Evolutionary conservation across 2,797 vertebrate genomes (phyloP).

Genomic region (Clarias fuscus): DNA sequence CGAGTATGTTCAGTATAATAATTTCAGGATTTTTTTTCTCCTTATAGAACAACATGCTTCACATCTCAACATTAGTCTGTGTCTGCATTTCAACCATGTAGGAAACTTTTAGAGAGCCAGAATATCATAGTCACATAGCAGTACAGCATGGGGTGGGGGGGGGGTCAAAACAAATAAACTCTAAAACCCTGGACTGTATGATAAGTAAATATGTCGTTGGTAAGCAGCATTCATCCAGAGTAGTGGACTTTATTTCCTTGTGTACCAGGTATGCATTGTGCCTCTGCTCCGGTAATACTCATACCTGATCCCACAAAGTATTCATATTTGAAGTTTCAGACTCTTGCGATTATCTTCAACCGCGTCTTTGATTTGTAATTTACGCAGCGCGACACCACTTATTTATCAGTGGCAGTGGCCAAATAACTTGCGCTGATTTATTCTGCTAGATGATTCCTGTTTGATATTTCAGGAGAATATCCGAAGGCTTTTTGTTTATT

Average conservation of each 20-base stretch:
- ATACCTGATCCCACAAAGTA: not conserved
- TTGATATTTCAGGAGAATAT: constrained; percentile 32
- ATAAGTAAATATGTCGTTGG: not conserved
- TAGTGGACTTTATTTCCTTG: not conserved
- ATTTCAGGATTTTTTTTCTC: not conserved
- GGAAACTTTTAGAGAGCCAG: not conserved
- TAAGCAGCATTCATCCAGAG: not conserved
- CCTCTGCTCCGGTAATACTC: not conserved
- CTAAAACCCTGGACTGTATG: not conserved
- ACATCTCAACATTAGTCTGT: not conserved
- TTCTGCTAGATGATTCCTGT: constrained; percentile 21
- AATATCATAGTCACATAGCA: not conserved
- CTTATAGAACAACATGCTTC: not conserved
- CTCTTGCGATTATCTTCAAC: constrained; percentile 16
- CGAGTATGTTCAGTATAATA: not conserved
- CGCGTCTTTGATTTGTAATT: constrained; percentile 9
- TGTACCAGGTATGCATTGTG: not conserved
- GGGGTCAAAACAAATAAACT: not conserved
- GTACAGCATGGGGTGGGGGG: too few relatives aligned
- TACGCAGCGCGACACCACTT: constrained; percentile 1
- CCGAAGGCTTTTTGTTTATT: constrained; percentile 37
- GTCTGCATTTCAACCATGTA: not conserved
- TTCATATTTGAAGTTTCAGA: not conserved
- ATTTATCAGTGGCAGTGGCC: constrained; percentile 26
- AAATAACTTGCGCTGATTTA: constrained; percentile 23